phyloP scores from a whole-genome alignment of 2,797 vertebrate species.

The Microcaecilia unicolor region DNA sequence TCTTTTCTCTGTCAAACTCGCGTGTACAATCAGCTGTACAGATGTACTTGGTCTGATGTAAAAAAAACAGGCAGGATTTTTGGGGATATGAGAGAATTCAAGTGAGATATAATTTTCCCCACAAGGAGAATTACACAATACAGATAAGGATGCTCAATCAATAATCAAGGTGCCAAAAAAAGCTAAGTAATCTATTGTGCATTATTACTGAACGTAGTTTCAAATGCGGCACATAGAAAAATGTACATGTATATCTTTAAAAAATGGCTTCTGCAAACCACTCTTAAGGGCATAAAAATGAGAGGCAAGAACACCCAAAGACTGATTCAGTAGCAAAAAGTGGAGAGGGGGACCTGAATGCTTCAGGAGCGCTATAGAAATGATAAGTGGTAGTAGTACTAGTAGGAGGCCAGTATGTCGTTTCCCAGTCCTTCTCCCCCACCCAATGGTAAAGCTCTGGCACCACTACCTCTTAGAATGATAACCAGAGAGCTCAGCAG shows the following conservation, averaged over 20 bases:
- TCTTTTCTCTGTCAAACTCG: not conserved
- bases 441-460: no score
- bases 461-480: no score
- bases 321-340: no score
- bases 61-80: not conserved
- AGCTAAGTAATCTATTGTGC: not conserved
- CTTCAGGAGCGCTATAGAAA: no score
- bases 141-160: not conserved
- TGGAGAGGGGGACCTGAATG: no score
- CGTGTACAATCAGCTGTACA: not conserved
- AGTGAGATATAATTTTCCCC: not conserved
- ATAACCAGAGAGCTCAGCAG: no score
- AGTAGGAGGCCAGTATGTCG: no score
- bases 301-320: constrained; percentile 41
- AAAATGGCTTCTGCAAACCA: no score
- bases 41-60: not conserved
- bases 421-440: no score
- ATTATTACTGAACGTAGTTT: not conserved
- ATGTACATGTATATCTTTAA: constrained; percentile 10
- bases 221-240: not conserved
- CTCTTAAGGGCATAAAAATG: no score
- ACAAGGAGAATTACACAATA: no score
- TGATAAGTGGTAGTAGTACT: no score
- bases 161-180: not conserved
- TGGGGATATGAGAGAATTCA: not conserved